Evolutionary conservation across 2,888 invertebrate species (phyloP), one percentile per base, ranked within the genome.

Genomic region (Drosophila melanocephala): DNA sequence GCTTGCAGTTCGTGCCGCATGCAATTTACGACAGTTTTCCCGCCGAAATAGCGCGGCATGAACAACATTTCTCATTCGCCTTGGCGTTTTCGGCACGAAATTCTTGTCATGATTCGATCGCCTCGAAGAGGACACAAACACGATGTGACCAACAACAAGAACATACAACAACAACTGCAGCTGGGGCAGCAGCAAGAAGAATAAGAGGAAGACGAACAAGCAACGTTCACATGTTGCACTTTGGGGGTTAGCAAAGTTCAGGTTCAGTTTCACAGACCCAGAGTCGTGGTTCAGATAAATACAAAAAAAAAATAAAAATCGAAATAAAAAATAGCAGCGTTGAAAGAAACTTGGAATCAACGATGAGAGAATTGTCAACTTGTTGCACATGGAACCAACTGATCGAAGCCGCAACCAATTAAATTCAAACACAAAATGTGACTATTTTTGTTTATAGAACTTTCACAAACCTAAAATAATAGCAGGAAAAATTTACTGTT

Each of bases 61-160:
- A 76, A 81, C 79, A 79, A 81, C 88, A 88, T 90, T 87, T 90
- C 90, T 90, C 90, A 90, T 91, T 83, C 82, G 81, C 79, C 84
- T 90, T 90, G 84, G 75, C 79, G 71, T 75, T 77, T 77, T 72
- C 66, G 77, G 91, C 92, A 92, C 92, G 92, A 92, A 92, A 92
- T 89, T 85, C 84, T 92, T 92, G 92, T 92, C 92, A 92, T 92
- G 92, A 92, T 92, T 91, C 91, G 91, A 91, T 91, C 85, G 81
- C 47, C 66, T 62, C 78, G 58, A 22, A 52, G 88, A 83, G 86
- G 90, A 87, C 89, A 85, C 87, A 57, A 69, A 74, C 89, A 86
- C 91, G 87, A 90, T 79, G 83, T 69, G 67, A 60, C 68, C 68
- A 71, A 72, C 86, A 75, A 42, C 63, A 58, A 22, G 47, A 61